Base-by-base conservation (phyloP, 2,888 invertebrate species). In the Dasysyrphus albostriatus region DNA sequence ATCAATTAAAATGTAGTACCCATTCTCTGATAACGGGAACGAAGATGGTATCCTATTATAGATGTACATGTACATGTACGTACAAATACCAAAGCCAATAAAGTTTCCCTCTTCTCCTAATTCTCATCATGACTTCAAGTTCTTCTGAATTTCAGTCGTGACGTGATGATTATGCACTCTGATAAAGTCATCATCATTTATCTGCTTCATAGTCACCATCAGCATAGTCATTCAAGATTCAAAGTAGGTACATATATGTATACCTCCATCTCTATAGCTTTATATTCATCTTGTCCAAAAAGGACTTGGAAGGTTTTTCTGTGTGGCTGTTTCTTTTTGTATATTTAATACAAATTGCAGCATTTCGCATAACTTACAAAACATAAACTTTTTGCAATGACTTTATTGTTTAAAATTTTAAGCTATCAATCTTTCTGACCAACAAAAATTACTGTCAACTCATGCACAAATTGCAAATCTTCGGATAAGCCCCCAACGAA, bases 361-460 rank as follows among this genome's bases (percentile, higher is more conserved):
- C 44, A 16, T 47, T 47, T 47, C 16, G 44, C 44, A 47, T 47
- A 47, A 47, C 16, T 47, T 16, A 47, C 44, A 47, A 47, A 47
- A 16, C 16, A 16, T 5, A 16, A 47, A 16, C 7, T 47, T 47
- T 16, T 47, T 16, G 8, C 7, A 47, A 47, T n/a, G 16, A 47
- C 6, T n/a, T 47, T 47, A n/a, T 47, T 47, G 14, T 3, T 7
- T 14, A 16, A n/a, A n/a, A n/a, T n/a, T n/a, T n/a, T n/a, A n/a
- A n/a, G n/a, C 44, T 8, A 47, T 47, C 44, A 47, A 47, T 47
- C 44, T 47, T 47, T 14, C n/a, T 47, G n/a, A 16, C n/a, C 44
- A 47, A 47, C n/a, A 47, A 47, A 47, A 47, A 16, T 16, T 16
- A 47, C 44, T 47, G 44, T 47, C 44, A 47, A 47, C 44, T 47